Evolutionary conservation across 2,888 invertebrate species (phyloP).

Genomic region (Meandrusa payeni): DNA sequence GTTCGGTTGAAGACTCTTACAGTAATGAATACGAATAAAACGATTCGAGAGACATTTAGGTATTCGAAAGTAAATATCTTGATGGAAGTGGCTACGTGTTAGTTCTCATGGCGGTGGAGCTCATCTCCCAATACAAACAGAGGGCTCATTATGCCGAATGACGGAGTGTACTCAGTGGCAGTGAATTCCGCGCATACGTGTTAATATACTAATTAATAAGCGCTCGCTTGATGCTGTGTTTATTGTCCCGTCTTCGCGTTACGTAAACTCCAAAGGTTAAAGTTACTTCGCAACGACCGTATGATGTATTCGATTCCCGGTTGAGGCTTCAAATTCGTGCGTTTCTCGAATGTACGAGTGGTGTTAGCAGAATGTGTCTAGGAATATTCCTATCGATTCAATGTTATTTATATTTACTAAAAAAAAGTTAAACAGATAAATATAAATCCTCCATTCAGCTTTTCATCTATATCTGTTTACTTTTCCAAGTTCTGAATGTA

Average conservation of each 20-base stretch:
- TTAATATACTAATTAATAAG: slow-evolving; percentile 35
- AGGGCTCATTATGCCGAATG: slow-evolving; percentile 23
- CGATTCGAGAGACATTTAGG: slow-evolving; percentile 18
- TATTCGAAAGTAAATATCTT: slow-evolving; percentile 14
- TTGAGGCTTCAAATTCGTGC: too few species aligned
- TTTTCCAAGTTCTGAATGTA: too few species aligned
- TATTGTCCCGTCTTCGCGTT: neutral
- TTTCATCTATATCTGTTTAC: too few species aligned
- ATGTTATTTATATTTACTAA: too few species aligned
- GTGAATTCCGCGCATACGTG: slow-evolving; percentile 38
- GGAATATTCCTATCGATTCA: too few species aligned
- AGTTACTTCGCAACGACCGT: too few species aligned
- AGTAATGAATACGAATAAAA: slow-evolving; percentile 19
- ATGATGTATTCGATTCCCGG: too few species aligned
- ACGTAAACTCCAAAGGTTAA: neutral
- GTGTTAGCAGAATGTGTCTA: too few species aligned
- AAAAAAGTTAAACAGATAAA: too few species aligned
- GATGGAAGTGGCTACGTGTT: slow-evolving; percentile 11
- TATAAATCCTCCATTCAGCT: too few species aligned
- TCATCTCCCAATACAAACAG: slow-evolving; percentile 13
- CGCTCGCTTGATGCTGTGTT: slow-evolving; percentile 15
- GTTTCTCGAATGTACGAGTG: too few species aligned
- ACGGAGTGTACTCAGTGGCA: slow-evolving; percentile 23
- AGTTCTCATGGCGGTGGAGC: slow-evolving; percentile 16
- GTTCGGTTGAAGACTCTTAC: slow-evolving; percentile 13